Conservation (phyloP, 2,888 invertebrate genomes). For the Amblyjoppa proteus region DNA sequence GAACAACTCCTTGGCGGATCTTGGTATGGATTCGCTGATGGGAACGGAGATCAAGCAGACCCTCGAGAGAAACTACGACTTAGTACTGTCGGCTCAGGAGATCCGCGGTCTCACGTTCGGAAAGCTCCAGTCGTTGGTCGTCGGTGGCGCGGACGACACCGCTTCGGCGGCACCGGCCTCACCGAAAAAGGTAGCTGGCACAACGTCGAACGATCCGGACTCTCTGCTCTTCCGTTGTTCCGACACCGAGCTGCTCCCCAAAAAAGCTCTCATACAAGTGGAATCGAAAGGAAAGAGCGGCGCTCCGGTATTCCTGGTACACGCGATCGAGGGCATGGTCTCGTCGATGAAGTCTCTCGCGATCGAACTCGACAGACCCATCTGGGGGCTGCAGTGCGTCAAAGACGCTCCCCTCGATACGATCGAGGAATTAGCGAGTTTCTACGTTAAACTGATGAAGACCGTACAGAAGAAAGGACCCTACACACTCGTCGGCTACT, state of each 20-base stretch:
- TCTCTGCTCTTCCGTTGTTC: constrained; percentile 85
- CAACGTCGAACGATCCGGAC: constrained; percentile 68
- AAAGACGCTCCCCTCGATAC: constrained; percentile 90
- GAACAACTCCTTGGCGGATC: constrained; percentile 93
- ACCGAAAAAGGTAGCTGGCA: constrained; percentile 85
- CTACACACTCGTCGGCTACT: constrained; percentile 96
- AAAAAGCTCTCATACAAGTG: constrained; percentile 89
- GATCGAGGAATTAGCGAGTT: constrained; percentile 90
- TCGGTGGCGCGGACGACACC: constrained; percentile 74
- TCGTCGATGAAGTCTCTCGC: constrained; percentile 91
- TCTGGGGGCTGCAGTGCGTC: constrained; percentile 96
- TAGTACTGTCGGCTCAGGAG: constrained; percentile 96
- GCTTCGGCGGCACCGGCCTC: constrained; percentile 71
- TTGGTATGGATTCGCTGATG: constrained; percentile 99
- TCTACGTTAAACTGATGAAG: constrained; percentile 91
- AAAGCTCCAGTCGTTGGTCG: constrained; percentile 88
- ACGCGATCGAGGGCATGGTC: constrained; percentile 96
- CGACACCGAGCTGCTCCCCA: constrained; percentile 90
- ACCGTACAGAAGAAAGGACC: constrained; percentile 92
- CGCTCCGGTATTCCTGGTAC: constrained; percentile 89
- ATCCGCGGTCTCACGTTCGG: constrained; percentile 94
- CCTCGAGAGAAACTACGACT: constrained; percentile 95
- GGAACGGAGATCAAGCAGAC: constrained; percentile 99
- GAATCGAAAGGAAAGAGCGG: constrained; percentile 86
- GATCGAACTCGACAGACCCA: constrained; percentile 90